Percentiles rank a stretch among this genome's conserved stretches.
Conservation (phyloP, 2,888 invertebrate genomes). For the Syrphus vitripennis region DNA sequence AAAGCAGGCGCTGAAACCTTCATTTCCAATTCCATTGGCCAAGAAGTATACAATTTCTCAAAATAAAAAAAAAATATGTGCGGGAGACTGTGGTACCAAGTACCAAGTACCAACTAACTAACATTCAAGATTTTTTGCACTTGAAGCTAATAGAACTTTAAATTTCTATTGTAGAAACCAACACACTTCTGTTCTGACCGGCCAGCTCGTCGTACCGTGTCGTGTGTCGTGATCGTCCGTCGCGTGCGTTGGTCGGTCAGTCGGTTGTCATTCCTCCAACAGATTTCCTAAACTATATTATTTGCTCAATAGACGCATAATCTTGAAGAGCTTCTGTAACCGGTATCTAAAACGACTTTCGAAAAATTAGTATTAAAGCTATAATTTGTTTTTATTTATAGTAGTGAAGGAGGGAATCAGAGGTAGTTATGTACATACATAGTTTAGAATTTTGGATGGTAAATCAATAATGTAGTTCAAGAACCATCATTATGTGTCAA, state of each 20-base stretch:
- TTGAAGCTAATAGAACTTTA: not conserved
- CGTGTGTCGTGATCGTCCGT: not conserved
- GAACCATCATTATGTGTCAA: not conserved
- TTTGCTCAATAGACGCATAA: slow-evolving; percentile 36
- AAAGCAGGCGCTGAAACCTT: not conserved
- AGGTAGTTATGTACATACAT: no score
- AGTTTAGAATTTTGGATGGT: no score
- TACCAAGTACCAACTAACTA: no score
- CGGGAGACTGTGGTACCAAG: slow-evolving; percentile 9
- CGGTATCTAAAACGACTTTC: slow-evolving; percentile 55
- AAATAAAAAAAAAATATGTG: not conserved
- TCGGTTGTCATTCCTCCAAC: not conserved
- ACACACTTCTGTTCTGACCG: not conserved
- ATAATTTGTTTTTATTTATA: slow-evolving; percentile 39
- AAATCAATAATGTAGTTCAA: not conserved
- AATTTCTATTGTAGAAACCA: not conserved
- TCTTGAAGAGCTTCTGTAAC: slow-evolving; percentile 32
- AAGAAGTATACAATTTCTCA: not conserved
- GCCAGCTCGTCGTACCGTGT: no score
- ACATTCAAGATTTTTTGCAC: slow-evolving; percentile 6
- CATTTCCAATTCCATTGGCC: not conserved
- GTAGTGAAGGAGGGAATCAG: not conserved
- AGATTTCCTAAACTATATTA: not conserved
- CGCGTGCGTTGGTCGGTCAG: not conserved
- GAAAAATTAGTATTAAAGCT: slow-evolving; percentile 58